Evolutionary conservation across 2,888 invertebrate species (phyloP).

Genomic region (Eupithecia exiguata): DNA sequence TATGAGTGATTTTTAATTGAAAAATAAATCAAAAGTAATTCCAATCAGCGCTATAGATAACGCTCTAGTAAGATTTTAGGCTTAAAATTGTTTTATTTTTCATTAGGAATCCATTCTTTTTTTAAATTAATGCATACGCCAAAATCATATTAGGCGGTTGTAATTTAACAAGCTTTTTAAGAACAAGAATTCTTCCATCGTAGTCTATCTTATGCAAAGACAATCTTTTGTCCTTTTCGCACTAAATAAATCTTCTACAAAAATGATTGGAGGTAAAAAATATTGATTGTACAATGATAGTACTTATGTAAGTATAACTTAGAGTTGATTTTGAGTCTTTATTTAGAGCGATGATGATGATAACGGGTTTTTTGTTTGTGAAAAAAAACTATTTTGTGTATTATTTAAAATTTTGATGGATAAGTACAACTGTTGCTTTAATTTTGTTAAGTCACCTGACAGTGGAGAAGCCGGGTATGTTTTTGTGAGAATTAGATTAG

Average conservation of each 20-base stretch:
- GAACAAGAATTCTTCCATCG: neutral
- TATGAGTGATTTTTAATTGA: neutral
- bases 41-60: neutral
- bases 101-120: neutral
- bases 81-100: neutral
- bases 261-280: neutral
- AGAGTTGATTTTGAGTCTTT: neutral
- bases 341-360: neutral
- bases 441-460: neutral
- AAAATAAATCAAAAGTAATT: neutral
- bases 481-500: neutral
- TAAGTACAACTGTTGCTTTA: constrained; percentile 6
- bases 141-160: neutral
- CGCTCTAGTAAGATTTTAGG: neutral
- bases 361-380: neutral
- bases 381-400: neutral
- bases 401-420: neutral
- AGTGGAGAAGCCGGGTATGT: neutral
- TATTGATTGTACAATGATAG: neutral
- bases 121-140: neutral
- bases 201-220: neutral
- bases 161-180: neutral
- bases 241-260: neutral
- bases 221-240: neutral
- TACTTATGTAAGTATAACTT: neutral